These are phyloP conservation scores for Artibeus lituratus DNA, from an alignment of 2,797 vertebrate genomes.

Conservation along the genomic window DNA sequence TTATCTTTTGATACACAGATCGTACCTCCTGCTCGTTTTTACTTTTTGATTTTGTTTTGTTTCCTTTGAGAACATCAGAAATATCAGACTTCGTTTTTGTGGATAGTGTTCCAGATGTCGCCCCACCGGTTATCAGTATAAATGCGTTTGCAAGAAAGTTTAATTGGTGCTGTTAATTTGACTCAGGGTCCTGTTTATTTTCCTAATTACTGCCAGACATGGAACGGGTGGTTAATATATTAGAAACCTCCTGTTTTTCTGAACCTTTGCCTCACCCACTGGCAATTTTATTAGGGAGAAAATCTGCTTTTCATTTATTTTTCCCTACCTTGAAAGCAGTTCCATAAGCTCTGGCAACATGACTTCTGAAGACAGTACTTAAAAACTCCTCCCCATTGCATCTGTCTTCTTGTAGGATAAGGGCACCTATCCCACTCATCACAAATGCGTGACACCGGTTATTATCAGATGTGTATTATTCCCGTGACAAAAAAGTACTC, in stretches of 20 bases:
- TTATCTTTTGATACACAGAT: background rate
- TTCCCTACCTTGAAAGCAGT: slow-evolving; percentile 43
- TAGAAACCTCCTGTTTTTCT: slow-evolving; percentile 68
- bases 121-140: slow-evolving; percentile 38
- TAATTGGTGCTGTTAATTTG: slow-evolving; percentile 71
- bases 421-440: background rate
- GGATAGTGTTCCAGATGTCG: slow-evolving; percentile 53
- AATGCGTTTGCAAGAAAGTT: slow-evolving; percentile 55
- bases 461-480: background rate
- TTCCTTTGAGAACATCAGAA: slow-evolving; percentile 48
- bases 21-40: background rate
- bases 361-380: slow-evolving; percentile 24
- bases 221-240: slow-evolving; percentile 57
- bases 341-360: slow-evolving; percentile 10
- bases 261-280: slow-evolving; percentile 68
- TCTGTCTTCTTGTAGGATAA: background rate
- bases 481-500: background rate
- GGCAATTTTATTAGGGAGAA: slow-evolving; percentile 52
- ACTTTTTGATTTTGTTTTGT: slow-evolving; percentile 24
- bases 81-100: slow-evolving; percentile 34
- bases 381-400: background rate
- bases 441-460: background rate
- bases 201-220: slow-evolving; percentile 71
- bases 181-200: slow-evolving; percentile 70
- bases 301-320: slow-evolving; percentile 66